A percentile compares a stretch with the other conserved stretches of the same genome.
These are phyloP conservation scores for Xanthia icteritia DNA, from an alignment of 2,888 invertebrate species.

Conservation along the genomic window DNA sequence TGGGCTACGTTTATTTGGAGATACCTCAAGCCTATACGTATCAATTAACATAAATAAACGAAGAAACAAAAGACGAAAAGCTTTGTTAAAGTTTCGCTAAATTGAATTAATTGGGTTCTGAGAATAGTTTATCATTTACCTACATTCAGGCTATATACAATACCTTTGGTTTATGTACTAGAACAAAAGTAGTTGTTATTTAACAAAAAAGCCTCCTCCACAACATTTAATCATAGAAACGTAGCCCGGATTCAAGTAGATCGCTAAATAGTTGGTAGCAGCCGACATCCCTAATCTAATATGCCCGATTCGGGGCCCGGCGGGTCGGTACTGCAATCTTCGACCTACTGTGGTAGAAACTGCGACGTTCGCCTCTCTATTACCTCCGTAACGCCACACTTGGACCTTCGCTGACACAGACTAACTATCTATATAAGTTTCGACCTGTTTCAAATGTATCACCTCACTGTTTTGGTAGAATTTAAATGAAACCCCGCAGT, in stretches of 20 bases:
- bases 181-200: not conserved
- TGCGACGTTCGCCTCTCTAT: constrained; percentile 75
- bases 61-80: constrained; percentile 54
- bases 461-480: constrained; percentile 71
- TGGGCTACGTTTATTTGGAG: constrained; percentile 54
- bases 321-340: constrained; percentile 77
- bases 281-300: constrained; percentile 85
- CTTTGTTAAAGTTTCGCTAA: constrained; percentile 47
- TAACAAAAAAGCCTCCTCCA: constrained; percentile 63
- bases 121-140: constrained; percentile 19
- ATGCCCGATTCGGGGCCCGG: constrained; percentile 77
- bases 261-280: constrained; percentile 81
- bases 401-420: constrained; percentile 75
- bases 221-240: constrained; percentile 61
- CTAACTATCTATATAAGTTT: constrained; percentile 71
- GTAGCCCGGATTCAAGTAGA: constrained; percentile 75
- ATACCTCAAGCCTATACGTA: constrained; percentile 60
- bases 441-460: constrained; percentile 69
- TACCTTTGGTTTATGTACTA: not conserved
- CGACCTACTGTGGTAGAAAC: constrained; percentile 73
- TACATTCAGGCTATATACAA: constrained; percentile 2
- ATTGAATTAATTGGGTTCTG: constrained; percentile 52
- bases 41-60: constrained; percentile 62
- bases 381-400: constrained; percentile 70
- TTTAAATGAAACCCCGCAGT: constrained; percentile 68